Evolutionary conservation across 2,113 vertebrate genomes (phyloP), one percentile per base, ranked within the genome.

Genomic region (Plotosus lineatus): DNA sequence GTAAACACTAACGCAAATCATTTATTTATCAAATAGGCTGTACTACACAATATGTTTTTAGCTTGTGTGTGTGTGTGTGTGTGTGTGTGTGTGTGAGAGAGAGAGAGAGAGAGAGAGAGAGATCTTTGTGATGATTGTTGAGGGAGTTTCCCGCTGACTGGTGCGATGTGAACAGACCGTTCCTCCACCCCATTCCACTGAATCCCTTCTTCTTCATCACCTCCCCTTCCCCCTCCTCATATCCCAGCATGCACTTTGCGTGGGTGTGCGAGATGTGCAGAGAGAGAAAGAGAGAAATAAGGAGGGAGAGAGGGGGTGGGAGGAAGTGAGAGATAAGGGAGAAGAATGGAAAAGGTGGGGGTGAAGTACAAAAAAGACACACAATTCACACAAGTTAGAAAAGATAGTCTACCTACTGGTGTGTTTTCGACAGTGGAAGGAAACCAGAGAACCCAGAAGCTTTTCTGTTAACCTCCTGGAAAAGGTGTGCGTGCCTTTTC

Each of bases 161-260:
- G 44, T 44, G 8, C 68, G 4, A 26, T 48, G 26, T 50, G 69
- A 72, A 72, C 69, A 50, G 68, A 50, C 21, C 31, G 14, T 9
- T 60, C 65, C n/a, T 75, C 63, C 82, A 76, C 63, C 77, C 21
- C 72, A 63, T 58, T 69, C 63, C 75, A 74, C 56, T 60, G 58
- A 78, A 78, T 84, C 53, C 53, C 79, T 84, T 58, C 79, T 84
- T 58, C 79, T 78, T 84, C 75, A 66, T 84, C 79, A 84, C 80
- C 68, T 81, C 83, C 46, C 17, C 26, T 77, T 73, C 48, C 61
- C 69, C 63, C 63, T 66, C 78, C 33, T 84, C 66, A 84, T 76
- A 77, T 84, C 83, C 82, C 82, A 78, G 76, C 65, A 80, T 84
- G 83, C 76, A 76, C 69, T 78, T 48, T 81, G 68, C 78, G 79